A percentile compares a stretch with the other conserved stretches of the same genome.
These are phyloP conservation scores for Setophaga petechia DNA, from an alignment of 2,113 vertebrate species.

Conservation along the genomic window DNA sequence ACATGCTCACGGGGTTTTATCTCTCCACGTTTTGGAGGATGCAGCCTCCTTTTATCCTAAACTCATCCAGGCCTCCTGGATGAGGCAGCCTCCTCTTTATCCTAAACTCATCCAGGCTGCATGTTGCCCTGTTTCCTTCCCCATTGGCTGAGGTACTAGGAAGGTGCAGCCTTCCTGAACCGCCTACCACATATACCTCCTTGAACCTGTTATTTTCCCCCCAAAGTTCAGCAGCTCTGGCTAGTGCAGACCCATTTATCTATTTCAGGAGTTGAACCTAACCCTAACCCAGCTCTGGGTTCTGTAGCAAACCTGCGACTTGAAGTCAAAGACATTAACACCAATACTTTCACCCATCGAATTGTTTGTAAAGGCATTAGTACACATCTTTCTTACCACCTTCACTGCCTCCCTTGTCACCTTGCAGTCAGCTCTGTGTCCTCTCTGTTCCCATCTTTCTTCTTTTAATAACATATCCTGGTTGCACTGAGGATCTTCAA, in stretches of 20 bases:
- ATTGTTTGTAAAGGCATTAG: neutral
- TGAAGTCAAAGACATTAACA: neutral
- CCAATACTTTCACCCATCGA: neutral
- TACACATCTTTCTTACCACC: neutral
- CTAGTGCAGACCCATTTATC: neutral
- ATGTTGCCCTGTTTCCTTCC: neutral
- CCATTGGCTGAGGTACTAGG: neutral
- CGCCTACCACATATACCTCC: fast-evolving
- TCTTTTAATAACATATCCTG: neutral
- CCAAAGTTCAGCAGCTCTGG: neutral
- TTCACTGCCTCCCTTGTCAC: neutral
- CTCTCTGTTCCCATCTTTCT: neutral
- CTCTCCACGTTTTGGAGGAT: neutral
- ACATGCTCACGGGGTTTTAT: neutral
- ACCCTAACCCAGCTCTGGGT: neutral
- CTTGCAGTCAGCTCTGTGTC: neutral
- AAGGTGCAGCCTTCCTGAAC: neutral
- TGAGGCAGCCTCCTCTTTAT: neutral
- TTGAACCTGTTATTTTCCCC: neutral
- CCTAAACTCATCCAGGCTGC: neutral
- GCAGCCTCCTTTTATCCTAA: neutral
- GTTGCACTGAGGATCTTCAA: neutral
- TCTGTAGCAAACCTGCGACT: neutral
- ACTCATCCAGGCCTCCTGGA: neutral
- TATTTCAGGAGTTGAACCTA: neutral